Conservation (phyloP, 2,113 vertebrate genomes). For the Protobothrops flavoviridis region DNA sequence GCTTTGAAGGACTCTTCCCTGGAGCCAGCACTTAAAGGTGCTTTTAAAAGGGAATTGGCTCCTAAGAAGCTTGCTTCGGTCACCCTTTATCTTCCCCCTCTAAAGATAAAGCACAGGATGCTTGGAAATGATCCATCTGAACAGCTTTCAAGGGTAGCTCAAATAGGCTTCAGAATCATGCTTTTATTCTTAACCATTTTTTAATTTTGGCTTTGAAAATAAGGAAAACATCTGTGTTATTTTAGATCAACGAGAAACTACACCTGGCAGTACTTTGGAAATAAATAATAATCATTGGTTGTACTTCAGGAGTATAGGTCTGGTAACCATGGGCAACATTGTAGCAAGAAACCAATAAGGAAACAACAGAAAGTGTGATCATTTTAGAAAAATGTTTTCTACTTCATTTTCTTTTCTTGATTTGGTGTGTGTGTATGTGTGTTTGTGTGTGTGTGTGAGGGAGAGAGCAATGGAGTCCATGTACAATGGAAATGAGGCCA, state of each 20-base stretch:
- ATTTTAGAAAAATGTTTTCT: conserved; percentile 3
- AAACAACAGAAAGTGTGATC: background rate
- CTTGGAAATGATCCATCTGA: background rate
- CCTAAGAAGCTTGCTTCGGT: background rate
- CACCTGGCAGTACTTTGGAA: background rate
- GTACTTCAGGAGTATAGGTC: background rate
- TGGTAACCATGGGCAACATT: background rate
- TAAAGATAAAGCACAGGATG: background rate
- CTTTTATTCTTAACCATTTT: background rate
- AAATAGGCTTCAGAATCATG: background rate
- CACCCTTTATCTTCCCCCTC: background rate
- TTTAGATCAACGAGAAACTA: background rate
- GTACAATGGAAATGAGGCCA: conserved; percentile 8
- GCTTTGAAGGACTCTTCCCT: background rate
- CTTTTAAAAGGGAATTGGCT: background rate
- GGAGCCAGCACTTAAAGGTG: background rate
- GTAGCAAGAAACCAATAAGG: background rate
- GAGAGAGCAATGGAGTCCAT: rapidly evolving
- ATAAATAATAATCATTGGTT: background rate
- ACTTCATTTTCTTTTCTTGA: rapidly evolving
- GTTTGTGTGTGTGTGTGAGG: background rate
- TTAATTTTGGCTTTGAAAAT: background rate
- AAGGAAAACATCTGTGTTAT: background rate
- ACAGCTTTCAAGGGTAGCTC: background rate
- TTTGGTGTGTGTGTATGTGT: background rate